These are phyloP conservation scores for Nibea coibor DNA, from an alignment of 2,113 vertebrate genomes.

Conservation along the genomic window DNA sequence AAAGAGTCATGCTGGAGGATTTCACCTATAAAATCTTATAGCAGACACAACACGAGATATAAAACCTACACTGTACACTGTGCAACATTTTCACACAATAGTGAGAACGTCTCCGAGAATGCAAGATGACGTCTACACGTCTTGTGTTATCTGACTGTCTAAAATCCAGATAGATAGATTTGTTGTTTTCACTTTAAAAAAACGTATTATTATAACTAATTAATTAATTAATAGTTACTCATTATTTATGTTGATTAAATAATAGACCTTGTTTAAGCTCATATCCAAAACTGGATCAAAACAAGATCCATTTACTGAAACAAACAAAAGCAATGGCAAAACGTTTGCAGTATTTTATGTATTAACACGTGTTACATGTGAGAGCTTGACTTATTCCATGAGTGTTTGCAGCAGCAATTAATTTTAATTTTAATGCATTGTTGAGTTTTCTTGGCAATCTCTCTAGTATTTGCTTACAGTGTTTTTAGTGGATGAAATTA, in stretches of 20 bases:
- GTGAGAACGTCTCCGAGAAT: background rate
- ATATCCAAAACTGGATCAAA: background rate
- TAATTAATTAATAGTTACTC: background rate
- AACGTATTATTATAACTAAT: background rate
- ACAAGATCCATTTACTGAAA: too few species aligned
- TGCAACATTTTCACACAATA: background rate
- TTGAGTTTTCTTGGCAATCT: background rate
- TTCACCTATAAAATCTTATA: background rate
- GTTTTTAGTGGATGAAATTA: background rate
- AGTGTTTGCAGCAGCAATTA: slow-evolving; percentile 5
- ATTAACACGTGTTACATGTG: background rate
- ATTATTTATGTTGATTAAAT: background rate
- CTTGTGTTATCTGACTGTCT: background rate
- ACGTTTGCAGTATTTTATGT: background rate
- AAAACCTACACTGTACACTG: too few species aligned
- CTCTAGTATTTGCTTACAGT: background rate
- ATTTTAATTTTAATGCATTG: background rate
- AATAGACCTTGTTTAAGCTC: background rate
- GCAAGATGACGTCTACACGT: background rate
- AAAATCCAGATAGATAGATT: too few species aligned
- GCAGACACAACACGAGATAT: background rate
- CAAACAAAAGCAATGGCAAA: background rate
- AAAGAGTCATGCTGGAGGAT: background rate
- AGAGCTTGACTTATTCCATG: background rate
- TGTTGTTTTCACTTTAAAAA: too few species aligned